Conservation (phyloP, 1,140 invertebrate genomes). For the Halesus radiatus region DNA sequence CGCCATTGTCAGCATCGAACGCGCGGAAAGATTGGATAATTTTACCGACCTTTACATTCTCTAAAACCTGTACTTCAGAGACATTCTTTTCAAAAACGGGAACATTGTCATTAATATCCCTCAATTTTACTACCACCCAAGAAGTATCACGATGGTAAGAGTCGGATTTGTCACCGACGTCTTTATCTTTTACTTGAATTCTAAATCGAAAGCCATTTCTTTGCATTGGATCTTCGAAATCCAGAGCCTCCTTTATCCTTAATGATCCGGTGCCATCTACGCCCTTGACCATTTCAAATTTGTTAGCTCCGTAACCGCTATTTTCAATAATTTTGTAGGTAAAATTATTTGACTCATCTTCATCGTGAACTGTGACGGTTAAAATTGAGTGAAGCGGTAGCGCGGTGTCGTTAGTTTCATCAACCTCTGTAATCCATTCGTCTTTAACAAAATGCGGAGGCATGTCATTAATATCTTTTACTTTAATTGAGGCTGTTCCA, state of each 20-base stretch:
- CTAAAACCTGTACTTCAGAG: conserved; percentile 74
- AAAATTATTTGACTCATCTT: conserved; percentile 75
- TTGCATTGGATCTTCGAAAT: conserved; percentile 74
- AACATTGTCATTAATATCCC: conserved; percentile 76
- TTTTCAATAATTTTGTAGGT: conserved; percentile 72
- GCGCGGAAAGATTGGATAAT: conserved; percentile 75
- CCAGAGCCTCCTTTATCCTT: conserved; percentile 75
- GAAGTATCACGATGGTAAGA: conserved; percentile 76
- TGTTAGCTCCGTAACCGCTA: conserved; percentile 75
- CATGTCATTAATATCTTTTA: conserved; percentile 75
- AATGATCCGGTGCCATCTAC: conserved; percentile 76
- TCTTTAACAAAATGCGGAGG: conserved; percentile 76
- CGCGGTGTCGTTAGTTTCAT: conserved; percentile 74
- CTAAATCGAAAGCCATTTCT: conserved; percentile 74
- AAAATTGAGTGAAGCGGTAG: conserved; percentile 75
- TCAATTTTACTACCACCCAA: conserved; percentile 74
- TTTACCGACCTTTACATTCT: conserved; percentile 75
- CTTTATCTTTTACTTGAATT: conserved; percentile 73
- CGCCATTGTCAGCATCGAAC: conserved; percentile 74
- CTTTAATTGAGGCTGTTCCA: conserved; percentile 72
- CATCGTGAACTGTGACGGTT: conserved; percentile 76
- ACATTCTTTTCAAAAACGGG: conserved; percentile 75
- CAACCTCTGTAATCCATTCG: conserved; percentile 77
- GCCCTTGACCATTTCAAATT: conserved; percentile 77
- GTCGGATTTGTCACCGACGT: conserved; percentile 70